Base-by-base conservation (phyloP, 2,113 vertebrate genomes). In the Coptodon rendalli region DNA sequence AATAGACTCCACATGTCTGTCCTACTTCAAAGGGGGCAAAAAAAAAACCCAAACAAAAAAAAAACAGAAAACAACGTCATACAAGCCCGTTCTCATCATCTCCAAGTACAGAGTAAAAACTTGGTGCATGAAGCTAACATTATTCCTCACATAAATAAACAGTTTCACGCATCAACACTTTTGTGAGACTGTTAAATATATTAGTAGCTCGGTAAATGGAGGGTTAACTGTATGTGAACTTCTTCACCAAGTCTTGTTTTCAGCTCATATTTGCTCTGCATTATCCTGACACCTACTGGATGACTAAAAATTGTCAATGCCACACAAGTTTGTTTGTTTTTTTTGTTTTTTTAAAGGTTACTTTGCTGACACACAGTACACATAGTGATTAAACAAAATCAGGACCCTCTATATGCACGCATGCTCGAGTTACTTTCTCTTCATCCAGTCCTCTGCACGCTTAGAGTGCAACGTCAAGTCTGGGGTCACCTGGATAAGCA, bases 201-300 rank as follows among this genome's bases (percentile, higher is more conserved):
- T 80, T 6, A 66, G 53, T 80, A 6, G 16, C 14, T 31, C 19
- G 22, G 43, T 29, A 71, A 83, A 48, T 7, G 11, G 7, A 5
- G 24, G 3, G 10, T 73, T 38, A 57, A 36, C 34, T 52, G 16
- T 48, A 73, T 61, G 7, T 22, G 8, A 80, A 68, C 31, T 34
- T 83, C 71, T 22, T 61, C 19, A 29, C 56, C 6, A 19, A 56
- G 31, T 31, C 12, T 66, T n/a, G 27, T 45, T 56, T n/a, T 56
- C 7, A 78, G 31, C 57, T 54, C 11, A 50, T 56, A 57, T 40
- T 89, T 92, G 36, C 24, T 84, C 86, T 92, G 90, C 34, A 82
- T 93, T 89, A 91, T 86, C 81, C 89, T 93, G 93, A 93, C 90
- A 89, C 83, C 93, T 93, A 90, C 94, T 93, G 93, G 89, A 90